These are phyloP conservation scores for Helostoma temminkii DNA, from an alignment of 2,797 vertebrate species.

Conservation along the genomic window DNA sequence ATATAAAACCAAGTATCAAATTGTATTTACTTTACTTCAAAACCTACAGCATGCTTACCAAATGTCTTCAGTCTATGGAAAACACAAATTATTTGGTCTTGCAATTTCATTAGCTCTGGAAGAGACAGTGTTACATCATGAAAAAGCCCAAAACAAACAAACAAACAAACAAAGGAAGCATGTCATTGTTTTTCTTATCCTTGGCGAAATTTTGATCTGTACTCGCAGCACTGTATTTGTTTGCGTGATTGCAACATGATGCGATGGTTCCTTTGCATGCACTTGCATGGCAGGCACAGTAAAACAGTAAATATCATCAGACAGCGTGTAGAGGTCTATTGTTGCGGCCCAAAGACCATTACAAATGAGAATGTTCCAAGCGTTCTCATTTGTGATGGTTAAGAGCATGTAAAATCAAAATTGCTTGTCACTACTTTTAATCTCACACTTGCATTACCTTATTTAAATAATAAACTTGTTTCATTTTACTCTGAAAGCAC, in stretches of 20 bases:
- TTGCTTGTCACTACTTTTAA: background rate
- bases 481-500: background rate
- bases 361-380: conserved; percentile 4
- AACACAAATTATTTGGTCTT: no score
- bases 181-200: background rate
- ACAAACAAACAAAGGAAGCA: background rate
- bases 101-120: no score
- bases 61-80: no score
- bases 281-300: background rate
- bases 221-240: background rate
- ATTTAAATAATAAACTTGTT: background rate
- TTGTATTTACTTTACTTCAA: no score
- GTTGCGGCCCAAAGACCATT: background rate
- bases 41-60: no score
- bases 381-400: no score
- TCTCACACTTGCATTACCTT: background rate
- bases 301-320: background rate
- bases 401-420: conserved; percentile 18
- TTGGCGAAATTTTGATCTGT: background rate
- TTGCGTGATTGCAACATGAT: background rate
- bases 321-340: background rate
- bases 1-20: no score
- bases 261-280: no score
- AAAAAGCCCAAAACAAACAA: no score
- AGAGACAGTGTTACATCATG: no score